Evolutionary conservation across 2,113 vertebrate species (phyloP), one percentile per base, ranked within the genome.

Genomic region (Chlorodrepanis virens): DNA sequence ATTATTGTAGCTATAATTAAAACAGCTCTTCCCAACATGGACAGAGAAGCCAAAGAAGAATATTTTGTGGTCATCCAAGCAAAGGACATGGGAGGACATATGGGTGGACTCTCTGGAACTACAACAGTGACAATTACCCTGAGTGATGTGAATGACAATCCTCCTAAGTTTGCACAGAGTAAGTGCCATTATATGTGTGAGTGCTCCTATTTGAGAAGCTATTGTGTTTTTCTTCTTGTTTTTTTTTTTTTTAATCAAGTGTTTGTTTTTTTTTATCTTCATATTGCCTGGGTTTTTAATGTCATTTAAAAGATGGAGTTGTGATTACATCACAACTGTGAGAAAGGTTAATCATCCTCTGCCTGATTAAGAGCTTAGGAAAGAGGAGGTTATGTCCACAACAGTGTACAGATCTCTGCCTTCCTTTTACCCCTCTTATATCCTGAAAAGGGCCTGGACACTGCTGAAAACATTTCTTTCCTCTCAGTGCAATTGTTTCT

Each of bases 11-110:
- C 99, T 69, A 98, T 99, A 95, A 99, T 99, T 98, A 99, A 99
- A 98, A 99, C 99, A 52, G 99, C 99, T 83, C 98, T 99, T 95
- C 98, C 99, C 49, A 99, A 99, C 96, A 99, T 99, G 99, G 99
- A 99, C 94, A 98, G 99, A 87, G 99, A 99, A 98, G 99, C 99
- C 97, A 99, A 99, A 96, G 99, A 99, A 90, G 99, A 99, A 92
- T 99, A 99, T 93, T 98, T 99, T 89, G 99, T 99, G 23, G 99
- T 99, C 87, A 99, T 99, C 87, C 99, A 99, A 97, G 99, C 99
- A 81, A 99, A 99, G 97, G 99, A 99, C 97, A 99, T 99, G 99
- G 99, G 99, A 74, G 99, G 99, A 91, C 99, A 99, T 91, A 99
- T 99, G 96, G 99, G 99, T 6, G 99, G 99, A 81, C 97, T 99